Evolutionary conservation across 1,140 invertebrate species (phyloP).

Genomic region (Hermetia illucens): DNA sequence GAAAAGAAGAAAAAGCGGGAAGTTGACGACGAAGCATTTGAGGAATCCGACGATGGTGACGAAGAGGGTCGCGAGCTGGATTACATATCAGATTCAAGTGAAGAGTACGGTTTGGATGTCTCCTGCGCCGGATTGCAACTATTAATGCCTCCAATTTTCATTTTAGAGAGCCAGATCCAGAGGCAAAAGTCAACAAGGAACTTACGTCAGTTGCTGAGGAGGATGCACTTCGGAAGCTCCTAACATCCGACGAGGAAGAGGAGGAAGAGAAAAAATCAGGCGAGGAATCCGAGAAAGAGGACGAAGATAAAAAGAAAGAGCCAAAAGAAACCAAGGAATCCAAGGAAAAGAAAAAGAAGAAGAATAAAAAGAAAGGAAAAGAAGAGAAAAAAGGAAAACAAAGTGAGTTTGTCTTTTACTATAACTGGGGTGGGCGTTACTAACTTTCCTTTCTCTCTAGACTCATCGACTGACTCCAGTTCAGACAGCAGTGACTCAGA

Average conservation of each 20-base stretch:
- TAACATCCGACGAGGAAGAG: conserved; percentile 82
- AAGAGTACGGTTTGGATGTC: conserved; percentile 32
- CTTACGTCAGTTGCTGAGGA: conserved; percentile 79
- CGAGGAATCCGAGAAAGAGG: conserved; percentile 40
- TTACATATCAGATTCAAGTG: conserved; percentile 73
- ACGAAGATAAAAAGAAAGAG: conserved; percentile 33
- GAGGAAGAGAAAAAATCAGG: conserved; percentile 57
- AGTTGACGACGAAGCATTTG: conserved; percentile 76
- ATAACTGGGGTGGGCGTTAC: neutral
- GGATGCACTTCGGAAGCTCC: conserved; percentile 66
- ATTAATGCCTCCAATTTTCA: conserved; percentile 4
- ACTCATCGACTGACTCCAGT: conserved; percentile 56
- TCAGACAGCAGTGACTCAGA: conserved; percentile 61
- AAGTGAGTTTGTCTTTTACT: conserved; percentile 3
- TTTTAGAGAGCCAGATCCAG: conserved; percentile 57
- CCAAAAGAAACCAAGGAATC: conserved; percentile 47
- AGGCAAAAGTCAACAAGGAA: conserved; percentile 54
- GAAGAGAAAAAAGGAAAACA: conserved; percentile 41
- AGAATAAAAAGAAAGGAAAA: conserved; percentile 45
- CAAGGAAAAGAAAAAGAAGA: conserved; percentile 40
- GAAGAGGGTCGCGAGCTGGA: conserved; percentile 84
- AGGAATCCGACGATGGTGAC: conserved; percentile 94
- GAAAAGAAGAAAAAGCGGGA: conserved; percentile 58
- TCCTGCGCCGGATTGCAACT: neutral
- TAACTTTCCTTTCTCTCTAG: conserved; percentile 19